Percentiles rank a stretch among this genome's conserved stretches.
Evolutionary conservation across 1,140 invertebrate genomes (phyloP).

Genomic region (Holotrichia oblita): DNA sequence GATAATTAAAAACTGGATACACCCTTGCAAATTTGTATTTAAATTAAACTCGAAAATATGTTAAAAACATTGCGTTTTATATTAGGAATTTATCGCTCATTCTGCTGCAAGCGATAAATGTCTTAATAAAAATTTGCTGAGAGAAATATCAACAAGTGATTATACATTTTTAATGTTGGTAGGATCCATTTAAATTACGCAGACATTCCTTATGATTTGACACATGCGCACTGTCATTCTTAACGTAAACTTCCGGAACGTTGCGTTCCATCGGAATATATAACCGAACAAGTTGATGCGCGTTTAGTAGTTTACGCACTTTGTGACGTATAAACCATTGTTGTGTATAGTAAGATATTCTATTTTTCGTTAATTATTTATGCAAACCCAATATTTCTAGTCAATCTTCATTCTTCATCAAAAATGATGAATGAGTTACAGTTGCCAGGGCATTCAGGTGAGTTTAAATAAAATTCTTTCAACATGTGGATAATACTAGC

Average conservation of each 20-base stretch:
- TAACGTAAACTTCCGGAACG: background rate
- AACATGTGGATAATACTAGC: background rate
- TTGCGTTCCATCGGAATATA: background rate
- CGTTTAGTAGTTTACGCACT: background rate
- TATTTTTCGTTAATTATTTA: background rate
- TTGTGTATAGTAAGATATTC: background rate
- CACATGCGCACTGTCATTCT: background rate
- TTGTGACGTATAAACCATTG: background rate
- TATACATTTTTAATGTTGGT: background rate
- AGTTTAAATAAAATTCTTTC: background rate
- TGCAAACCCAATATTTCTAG: background rate
- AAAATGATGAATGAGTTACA: conserved; percentile 9
- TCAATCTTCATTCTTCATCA: background rate
- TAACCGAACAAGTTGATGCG: background rate
- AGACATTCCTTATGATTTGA: background rate
- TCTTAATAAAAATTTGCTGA: too few species aligned
- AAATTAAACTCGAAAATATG: too few species aligned
- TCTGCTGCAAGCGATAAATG: too few species aligned
- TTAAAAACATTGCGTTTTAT: too few species aligned
- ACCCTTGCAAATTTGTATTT: background rate
- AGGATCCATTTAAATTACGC: background rate
- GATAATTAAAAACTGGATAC: background rate
- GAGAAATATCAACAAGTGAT: background rate
- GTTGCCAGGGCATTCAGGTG: background rate
- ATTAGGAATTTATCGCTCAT: too few species aligned